These are phyloP conservation scores for Strix uralensis DNA, from an alignment of 2,113 vertebrate species.

Conservation along the genomic window DNA sequence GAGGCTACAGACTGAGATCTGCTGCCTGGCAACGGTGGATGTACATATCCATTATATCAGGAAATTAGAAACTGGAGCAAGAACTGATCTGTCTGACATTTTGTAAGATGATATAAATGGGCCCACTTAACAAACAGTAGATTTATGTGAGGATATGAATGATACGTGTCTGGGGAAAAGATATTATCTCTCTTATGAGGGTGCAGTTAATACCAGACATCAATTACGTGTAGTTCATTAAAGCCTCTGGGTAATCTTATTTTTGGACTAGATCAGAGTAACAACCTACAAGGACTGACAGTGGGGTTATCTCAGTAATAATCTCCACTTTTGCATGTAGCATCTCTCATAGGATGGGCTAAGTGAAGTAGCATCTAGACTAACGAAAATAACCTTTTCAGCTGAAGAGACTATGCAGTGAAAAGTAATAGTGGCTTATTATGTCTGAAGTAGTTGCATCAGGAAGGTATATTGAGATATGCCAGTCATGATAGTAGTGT, in stretches of 20 bases:
- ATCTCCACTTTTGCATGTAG: conserved; percentile 18
- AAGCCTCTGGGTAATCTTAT: conserved; percentile 56
- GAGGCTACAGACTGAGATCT: conserved; percentile 21
- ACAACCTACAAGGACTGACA: background rate
- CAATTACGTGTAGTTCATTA: conserved; percentile 62
- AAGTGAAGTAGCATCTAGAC: background rate
- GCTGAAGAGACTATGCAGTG: background rate
- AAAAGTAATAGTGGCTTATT: background rate
- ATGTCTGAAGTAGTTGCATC: background rate
- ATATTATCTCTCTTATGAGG: conserved; percentile 24
- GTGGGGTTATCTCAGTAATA: conserved; percentile 9
- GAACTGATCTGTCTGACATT: conserved; percentile 56
- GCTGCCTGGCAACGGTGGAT: conserved; percentile 34
- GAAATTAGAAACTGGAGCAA: conserved; percentile 53
- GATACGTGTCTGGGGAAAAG: conserved; percentile 29
- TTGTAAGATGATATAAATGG: conserved; percentile 52
- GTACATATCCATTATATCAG: background rate
- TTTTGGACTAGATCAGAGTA: conserved; percentile 42
- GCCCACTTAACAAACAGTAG: conserved; percentile 41
- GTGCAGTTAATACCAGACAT: conserved; percentile 41
- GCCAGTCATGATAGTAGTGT: background rate
- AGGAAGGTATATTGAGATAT: background rate
- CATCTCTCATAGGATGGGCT: background rate
- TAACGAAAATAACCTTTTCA: conserved; percentile 39
- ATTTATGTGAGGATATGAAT: conserved; percentile 46